Base-by-base conservation (phyloP, 2,888 invertebrate species). In the Euzophera pinguis region DNA sequence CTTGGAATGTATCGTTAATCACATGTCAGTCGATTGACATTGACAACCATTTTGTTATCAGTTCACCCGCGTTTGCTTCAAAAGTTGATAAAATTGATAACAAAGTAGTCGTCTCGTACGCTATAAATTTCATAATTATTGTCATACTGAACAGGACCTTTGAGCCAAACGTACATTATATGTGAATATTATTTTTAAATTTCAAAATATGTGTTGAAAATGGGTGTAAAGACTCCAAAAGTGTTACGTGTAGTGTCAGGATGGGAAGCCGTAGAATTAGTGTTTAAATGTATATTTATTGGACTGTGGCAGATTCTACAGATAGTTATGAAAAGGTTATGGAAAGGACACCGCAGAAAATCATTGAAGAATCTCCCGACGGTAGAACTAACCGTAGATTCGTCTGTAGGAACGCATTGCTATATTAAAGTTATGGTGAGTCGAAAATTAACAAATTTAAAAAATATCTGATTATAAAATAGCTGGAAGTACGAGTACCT, bases 351-450 rank as follows among this genome's bases (percentile, higher is more conserved):
- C 39, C 65, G 81, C 1, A 80, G 84, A 64, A 88, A 85, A 71
- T 54, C 60, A 14, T 56, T 63, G 0, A 77, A 75, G 54, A 67
- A 67, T 56, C 59, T 34, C 9, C 63, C 77, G 0, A 71, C 81
- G 3, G 76, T 88, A 0, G 86, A 89, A 61, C 68, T 89, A 1
- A 81, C 85, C 1, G 80, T 83, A 0, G 90, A 89, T 57, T 77
- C 87, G 0, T 83, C 89, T 27, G 66, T 90, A 17, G 90, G 90
- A 4, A 81, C 81, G 6, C 90, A 90, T 66, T 90, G 85, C 55
- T 86, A 82, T 58, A 87, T 90, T 10, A 89, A 86, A 81, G 75
- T 90, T 55, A 75, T 84, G 88, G 90, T 89, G 55, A 72, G 77
- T 69, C 35, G n/a, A n/a, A n/a, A n/a, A n/a, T n/a, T 35, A 35